phyloP scores from a whole-genome alignment of 2,888 invertebrate genomes.

The Amblyteles armatorius region DNA sequence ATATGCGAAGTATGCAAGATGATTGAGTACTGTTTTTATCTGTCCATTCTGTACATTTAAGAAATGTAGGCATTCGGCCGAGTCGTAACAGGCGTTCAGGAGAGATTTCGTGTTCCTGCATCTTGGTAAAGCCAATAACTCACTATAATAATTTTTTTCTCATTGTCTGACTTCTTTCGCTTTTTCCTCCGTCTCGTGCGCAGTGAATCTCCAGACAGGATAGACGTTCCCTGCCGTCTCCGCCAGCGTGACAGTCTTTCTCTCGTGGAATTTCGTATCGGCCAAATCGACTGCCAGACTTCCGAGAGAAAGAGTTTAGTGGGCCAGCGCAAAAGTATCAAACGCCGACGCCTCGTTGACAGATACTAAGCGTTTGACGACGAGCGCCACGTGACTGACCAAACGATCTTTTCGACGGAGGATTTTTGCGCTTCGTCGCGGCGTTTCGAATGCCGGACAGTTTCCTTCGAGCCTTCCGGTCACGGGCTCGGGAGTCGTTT shows the following conservation, averaged over 20 bases:
- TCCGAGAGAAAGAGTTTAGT: slow-evolving; percentile 21
- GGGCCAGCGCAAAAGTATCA: not conserved
- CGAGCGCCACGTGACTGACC: slow-evolving; percentile 62
- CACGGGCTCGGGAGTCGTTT: slow-evolving; percentile 13
- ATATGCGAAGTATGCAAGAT: too few species aligned
- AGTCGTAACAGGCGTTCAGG: too few species aligned
- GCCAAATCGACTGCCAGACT: slow-evolving; percentile 11
- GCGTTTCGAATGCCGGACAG: not conserved
- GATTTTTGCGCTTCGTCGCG: slow-evolving; percentile 15
- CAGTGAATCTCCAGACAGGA: slow-evolving; percentile 17
- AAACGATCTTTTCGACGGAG: slow-evolving; percentile 49
- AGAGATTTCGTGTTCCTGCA: not conserved
- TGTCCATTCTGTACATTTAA: not conserved
- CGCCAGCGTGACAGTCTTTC: slow-evolving; percentile 53
- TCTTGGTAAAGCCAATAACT: slow-evolving; percentile 39
- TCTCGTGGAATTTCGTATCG: slow-evolving; percentile 39
- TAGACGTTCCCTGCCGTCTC: slow-evolving; percentile 3
- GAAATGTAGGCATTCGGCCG: too few species aligned
- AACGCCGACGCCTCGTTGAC: slow-evolving; percentile 50
- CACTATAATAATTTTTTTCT: not conserved
- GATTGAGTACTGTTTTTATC: too few species aligned
- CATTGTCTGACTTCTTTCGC: not conserved
- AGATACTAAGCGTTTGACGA: slow-evolving; percentile 65
- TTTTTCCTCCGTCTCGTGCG: slow-evolving; percentile 30
- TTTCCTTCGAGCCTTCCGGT: not conserved